Base-by-base conservation (phyloP, 2,888 invertebrate species). In the Idaea biselata region DNA sequence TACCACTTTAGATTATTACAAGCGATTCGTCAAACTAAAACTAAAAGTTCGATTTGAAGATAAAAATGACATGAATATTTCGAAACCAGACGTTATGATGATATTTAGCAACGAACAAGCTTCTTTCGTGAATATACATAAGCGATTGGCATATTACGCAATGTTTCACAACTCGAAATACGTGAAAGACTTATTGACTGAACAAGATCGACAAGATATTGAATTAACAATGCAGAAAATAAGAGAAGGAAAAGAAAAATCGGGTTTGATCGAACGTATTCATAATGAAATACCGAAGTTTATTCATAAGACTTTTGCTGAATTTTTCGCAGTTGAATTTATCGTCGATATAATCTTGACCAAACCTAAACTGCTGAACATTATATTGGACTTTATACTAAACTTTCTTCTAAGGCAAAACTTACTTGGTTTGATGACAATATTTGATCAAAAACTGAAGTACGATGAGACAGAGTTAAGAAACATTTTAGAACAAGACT, bases 391-490 rank as follows among this genome's bases (percentile, higher is more conserved):
- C 18, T 56, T 56, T 5, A 56, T 18, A 17, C 18, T 56, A 4
- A 56, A 56, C 18, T 18, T 11, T 56, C 56, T 56, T 11, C 18
- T 56, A 6, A 11, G 17, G 18, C 11, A 56, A 14, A 18, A 17
- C 16, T 18, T 14, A 18, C 2, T 18, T 3, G 56, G 56, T 16
- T 18, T 56, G 18, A 56, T 17, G 56, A 60, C 44, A 31, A 57
- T 44, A 11, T 65, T 64, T 64, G 63, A 66, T 66, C 64, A 58
- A 68, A 68, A 64, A 61, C 53, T 59, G 54, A 58, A 54, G 56
- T 56, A 31, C 56, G 55, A 56, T 8, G n/a, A 3, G 7, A 44
- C 56, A 7, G 14, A 56, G 14, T 18, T 56, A 18, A 18, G 18
- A 7, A 3, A 56, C 3, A 17, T 18, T 17, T 56, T 56, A 18